Conservation (phyloP, 2,888 invertebrate species). For the Folsomia manolachei region DNA sequence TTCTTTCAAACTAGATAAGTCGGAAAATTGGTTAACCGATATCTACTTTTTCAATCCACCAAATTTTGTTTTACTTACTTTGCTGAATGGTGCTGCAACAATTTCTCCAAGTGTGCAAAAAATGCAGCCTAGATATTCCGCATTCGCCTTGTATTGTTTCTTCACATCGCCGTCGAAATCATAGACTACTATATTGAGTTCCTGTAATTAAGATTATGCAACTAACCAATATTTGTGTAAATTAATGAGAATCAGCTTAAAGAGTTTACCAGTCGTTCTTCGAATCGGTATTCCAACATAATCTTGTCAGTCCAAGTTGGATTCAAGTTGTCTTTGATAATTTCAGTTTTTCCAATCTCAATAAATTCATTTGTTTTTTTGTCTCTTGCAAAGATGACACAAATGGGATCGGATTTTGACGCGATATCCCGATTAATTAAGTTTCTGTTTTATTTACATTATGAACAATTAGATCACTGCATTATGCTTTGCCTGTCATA, state of each 20-base stretch:
- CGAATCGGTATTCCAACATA: slow-evolving; percentile 56
- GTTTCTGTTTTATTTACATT: slow-evolving; percentile 21
- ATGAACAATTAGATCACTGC: no score
- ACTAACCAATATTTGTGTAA: neutral
- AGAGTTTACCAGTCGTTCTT: slow-evolving; percentile 52
- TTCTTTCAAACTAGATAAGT: slow-evolving; percentile 38
- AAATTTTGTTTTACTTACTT: slow-evolving; percentile 23
- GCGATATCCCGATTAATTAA: slow-evolving; percentile 33
- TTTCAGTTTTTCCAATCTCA: slow-evolving; percentile 53
- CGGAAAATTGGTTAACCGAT: no score
- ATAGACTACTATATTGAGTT: slow-evolving; percentile 55
- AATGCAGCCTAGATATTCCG: slow-evolving; percentile 55
- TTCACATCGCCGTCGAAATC: slow-evolving; percentile 49
- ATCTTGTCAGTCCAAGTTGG: slow-evolving; percentile 56
- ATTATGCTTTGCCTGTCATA: no score
- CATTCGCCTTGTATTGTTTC: slow-evolving; percentile 22
- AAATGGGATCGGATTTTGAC: slow-evolving; percentile 54
- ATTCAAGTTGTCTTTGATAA: slow-evolving; percentile 52
- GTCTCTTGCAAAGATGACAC: slow-evolving; percentile 52
- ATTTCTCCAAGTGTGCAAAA: slow-evolving; percentile 33
- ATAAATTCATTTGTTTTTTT: slow-evolving; percentile 43
- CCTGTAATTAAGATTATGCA: slow-evolving; percentile 26
- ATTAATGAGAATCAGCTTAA: neutral
- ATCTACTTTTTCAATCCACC: no score
- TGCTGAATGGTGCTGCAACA: slow-evolving; percentile 31